Evolutionary conservation across 2,888 invertebrate genomes (phyloP), one percentile per base, ranked within the genome.

Genomic region (Ophion costatus): DNA sequence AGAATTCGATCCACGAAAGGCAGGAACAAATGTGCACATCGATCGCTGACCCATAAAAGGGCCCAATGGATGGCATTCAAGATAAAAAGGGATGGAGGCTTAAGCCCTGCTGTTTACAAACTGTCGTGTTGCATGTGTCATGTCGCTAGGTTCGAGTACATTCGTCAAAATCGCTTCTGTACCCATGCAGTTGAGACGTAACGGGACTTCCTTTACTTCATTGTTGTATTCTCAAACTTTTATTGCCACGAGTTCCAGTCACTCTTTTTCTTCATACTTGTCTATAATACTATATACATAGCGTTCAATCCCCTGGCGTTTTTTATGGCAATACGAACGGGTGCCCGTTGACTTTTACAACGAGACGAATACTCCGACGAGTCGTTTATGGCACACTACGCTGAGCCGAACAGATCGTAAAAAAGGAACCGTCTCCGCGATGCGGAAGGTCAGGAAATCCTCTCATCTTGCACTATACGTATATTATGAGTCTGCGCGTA

Each of bases 311-410:
- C 63, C 24, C 45, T 59, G 22, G 24, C 42, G 59, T 67, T 85
- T 92, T 92, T 91, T 91, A 91, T 90, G 90, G 89, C 88, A 84
- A 89, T 92, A 90, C 89, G 88, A 91, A 89, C 90, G 91, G 90
- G 87, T 90, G 88, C 88, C 83, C 86, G 85, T 90, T 89, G 90
- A 90, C 88, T 90, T 90, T 90, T 89, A 90, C 90, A 88, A 88
- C 85, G 89, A 89, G 82, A 84, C 87, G 84, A 87, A 89, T 90
- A 80, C 61, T 57, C 69, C 82, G 83, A 76, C 80, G 83, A 83
- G 74, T 83, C 85, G 85, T 92, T 92, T 92, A 91, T 88, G 91
- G 87, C 89, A 14, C 51, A 84, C 87, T 83, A 88, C 79, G 84
- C 61, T 66, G 76, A 69, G 71, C 42, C 82, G 81, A 85, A 87